Evolutionary conservation across 2,797 vertebrate species (phyloP), one percentile per base, ranked within the genome.

Genomic region (Carapus acus): DNA sequence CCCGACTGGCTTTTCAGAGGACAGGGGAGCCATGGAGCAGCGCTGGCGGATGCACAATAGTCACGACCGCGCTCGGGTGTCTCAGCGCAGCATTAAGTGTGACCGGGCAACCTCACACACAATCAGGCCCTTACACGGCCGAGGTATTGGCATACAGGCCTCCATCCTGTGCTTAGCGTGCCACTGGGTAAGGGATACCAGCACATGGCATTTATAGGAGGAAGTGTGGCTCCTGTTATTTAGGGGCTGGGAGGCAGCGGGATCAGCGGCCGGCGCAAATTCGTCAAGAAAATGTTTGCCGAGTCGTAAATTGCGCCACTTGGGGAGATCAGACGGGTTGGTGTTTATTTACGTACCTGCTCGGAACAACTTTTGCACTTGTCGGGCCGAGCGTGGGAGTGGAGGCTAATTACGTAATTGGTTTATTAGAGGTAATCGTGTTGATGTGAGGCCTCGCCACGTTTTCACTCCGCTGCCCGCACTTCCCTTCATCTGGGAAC

Each of bases 251-350:
- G 71, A n/a, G n/a, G n/a, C n/a, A n/a, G n/a, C n/a, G n/a, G n/a
- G n/a, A n/a, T n/a, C n/a, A n/a, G n/a, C n/a, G n/a, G n/a, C n/a
- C 76, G 62, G 76, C 60, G 69, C 66, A 68, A 83, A 82, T 78
- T 67, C 67, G 62, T 71, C 69, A 67, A 33, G 60, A 77, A 85
- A 84, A 83, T 88, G 78, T 86, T 87, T 87, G 80, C 82, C 45
- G 64, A 82, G 64, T 52, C 58, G 76, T 58, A 49, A 49, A 66
- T 67, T 56, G 51, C 59, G 43, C 58, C 47, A 21, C 58, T 74
- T 58, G 14, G 59, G 49, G 43, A 64, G 60, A 77, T 84, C 74
- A 66, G 63, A 79, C 45, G 66, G 58, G 41, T 72, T 66, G 64
- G 41, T 71, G 75, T 82, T 81, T 86, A 74, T 86, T 71, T 75